Base-by-base conservation (phyloP, 2,888 invertebrate species). In the Caenorhabditis plicata region DNA sequence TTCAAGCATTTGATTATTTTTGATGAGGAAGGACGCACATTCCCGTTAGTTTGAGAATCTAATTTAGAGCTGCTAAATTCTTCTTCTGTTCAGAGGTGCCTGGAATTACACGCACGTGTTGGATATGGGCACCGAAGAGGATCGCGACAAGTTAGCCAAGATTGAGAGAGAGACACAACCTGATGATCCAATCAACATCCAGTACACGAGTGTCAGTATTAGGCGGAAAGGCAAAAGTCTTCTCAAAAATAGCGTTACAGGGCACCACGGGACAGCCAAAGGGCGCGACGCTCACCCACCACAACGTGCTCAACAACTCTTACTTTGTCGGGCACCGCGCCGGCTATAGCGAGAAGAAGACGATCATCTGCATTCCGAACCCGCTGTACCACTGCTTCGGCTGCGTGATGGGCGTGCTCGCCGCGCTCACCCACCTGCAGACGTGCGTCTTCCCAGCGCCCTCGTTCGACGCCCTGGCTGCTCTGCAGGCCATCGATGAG, bases 221-320 rank as follows among this genome's bases (percentile, higher is more conserved):
- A n/a, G n/a, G n/a, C n/a, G n/a, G n/a, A n/a, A n/a, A n/a, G n/a
- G n/a, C n/a, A n/a, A n/a, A n/a, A n/a, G n/a, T n/a, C n/a, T n/a
- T n/a, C n/a, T n/a, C n/a, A n/a, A n/a, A n/a, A n/a, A n/a, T n/a
- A n/a, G n/a, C n/a, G n/a, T n/a, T n/a, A n/a, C n/a, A n/a, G n/a
- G 90, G 90, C 15, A 90, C 90, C 0, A 90, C 91, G 0, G 88
- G 88, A 11, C 80, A 82, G 33, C 89, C 91, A 0, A 92, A 92
- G 82, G 91, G 88, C 33, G 84, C 82, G 13, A 73, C 75, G 7
- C 70, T 84, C 23, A 78, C 83, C 2, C 91, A 92, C 77, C 86
- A 87, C 74, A 86, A 86, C 54, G 83, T 89, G 17, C 84, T 90
- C 2, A 91, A 92, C 81, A 91, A 91, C 81, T 85, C 88, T 7